Conservation (phyloP, 2,888 invertebrate species). For the Vannuccia rotundouncinata region DNA sequence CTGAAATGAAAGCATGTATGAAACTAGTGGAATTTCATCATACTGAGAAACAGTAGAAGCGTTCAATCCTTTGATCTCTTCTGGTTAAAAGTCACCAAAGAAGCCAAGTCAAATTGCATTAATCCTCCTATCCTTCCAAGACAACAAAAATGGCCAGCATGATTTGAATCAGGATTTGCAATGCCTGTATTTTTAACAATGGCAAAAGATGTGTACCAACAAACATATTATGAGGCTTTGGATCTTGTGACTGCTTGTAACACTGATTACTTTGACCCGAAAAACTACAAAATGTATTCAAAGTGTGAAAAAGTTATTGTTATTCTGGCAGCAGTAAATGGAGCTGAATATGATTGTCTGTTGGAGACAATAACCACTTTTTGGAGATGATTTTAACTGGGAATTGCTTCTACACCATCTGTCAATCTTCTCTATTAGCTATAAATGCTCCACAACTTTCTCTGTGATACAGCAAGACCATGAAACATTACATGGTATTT, state of each 20-base stretch:
- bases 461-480: constrained; percentile 10
- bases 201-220: constrained; percentile 16
- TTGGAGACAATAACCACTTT: constrained; percentile 26
- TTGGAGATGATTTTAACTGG: no score
- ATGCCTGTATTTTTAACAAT: constrained; percentile 8
- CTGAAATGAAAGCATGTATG: constrained; percentile 2
- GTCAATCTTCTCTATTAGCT: constrained; percentile 15
- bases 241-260: constrained; percentile 9
- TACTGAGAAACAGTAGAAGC: constrained; percentile 1
- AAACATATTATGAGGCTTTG: background rate
- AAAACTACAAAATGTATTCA: constrained; percentile 12
- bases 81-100: constrained; percentile 26
- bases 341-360: constrained; percentile 19
- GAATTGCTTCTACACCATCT: constrained; percentile 18
- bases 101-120: constrained; percentile 11
- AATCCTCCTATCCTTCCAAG: constrained; percentile 18
- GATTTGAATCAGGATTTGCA: constrained; percentile 1
- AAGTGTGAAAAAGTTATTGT: constrained; percentile 16
- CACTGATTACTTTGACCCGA: constrained; percentile 10
- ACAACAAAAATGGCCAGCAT: constrained; percentile 6
- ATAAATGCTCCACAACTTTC: constrained; percentile 2
- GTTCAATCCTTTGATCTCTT: constrained; percentile 3
- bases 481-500: constrained; percentile 21
- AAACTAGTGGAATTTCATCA: constrained; percentile 16
- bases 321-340: constrained; percentile 20